phyloP scores from a whole-genome alignment of 2,797 vertebrate genomes.

The Melanotaenia trifasciata region DNA sequence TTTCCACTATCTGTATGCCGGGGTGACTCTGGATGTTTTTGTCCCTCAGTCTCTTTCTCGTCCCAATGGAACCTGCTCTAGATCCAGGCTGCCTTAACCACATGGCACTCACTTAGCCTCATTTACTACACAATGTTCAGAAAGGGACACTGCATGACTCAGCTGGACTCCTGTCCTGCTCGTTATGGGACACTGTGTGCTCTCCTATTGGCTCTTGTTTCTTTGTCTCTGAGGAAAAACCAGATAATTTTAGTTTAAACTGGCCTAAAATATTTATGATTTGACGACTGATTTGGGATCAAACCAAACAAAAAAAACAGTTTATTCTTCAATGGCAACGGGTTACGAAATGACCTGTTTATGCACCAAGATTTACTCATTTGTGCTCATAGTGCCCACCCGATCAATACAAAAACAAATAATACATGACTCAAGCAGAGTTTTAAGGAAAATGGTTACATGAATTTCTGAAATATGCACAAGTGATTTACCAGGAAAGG shows the following conservation, averaged over 20 bases:
- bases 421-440: neutral
- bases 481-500: neutral
- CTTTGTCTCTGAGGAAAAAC: neutral
- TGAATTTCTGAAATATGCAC: neutral
- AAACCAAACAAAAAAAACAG: too few species aligned
- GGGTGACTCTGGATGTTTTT: neutral
- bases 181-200: constrained; percentile 14
- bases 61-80: neutral
- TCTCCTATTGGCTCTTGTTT: constrained; percentile 11
- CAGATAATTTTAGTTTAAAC: neutral
- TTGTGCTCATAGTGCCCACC: constrained; percentile 11
- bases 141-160: constrained; percentile 6
- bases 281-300: neutral
- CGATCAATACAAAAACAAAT: constrained; percentile 15
- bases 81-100: constrained; percentile 32
- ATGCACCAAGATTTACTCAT: constrained; percentile 1
- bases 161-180: constrained; percentile 3
- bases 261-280: neutral
- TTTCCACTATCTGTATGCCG: neutral
- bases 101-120: constrained; percentile 18
- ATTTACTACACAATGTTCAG: constrained; percentile 22
- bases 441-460: neutral
- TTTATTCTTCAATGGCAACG: too few species aligned
- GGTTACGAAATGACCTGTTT: constrained; percentile 1
- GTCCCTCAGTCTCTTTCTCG: neutral